These are phyloP conservation scores for Crossaster papposus DNA, from an alignment of 53 echinoderm and acorn worm genomes.

Conservation along the genomic window DNA sequence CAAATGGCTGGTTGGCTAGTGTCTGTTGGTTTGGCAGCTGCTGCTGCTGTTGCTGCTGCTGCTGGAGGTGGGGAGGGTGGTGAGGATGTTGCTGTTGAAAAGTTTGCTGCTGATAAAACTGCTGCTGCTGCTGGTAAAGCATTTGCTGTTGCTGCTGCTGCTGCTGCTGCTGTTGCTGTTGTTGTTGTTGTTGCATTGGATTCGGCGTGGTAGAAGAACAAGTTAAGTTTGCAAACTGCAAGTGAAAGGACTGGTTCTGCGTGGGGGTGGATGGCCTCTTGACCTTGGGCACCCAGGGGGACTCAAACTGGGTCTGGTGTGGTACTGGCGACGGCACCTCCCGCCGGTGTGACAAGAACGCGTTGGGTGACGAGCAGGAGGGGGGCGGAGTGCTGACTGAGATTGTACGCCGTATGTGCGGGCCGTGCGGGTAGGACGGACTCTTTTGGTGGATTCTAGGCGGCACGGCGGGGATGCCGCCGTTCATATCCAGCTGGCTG, in stretches of 20 bases:
- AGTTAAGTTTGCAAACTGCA: constrained; percentile 44
- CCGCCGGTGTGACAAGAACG: constrained; percentile 27
- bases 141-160: constrained; percentile 40
- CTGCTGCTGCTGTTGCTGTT: constrained; percentile 28
- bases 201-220: constrained; percentile 41
- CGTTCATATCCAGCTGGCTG: constrained; percentile 22
- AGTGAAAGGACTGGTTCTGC: constrained; percentile 44
- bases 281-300: constrained; percentile 43
- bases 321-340: constrained; percentile 34
- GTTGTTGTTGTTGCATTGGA: constrained; percentile 50
- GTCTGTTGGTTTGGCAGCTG: constrained; percentile 45
- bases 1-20: constrained; percentile 34
- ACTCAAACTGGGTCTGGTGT: constrained; percentile 46
- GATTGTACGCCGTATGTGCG: constrained; percentile 23
- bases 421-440: constrained; percentile 48
- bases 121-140: constrained; percentile 33
- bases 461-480: constrained; percentile 57
- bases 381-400: constrained; percentile 30
- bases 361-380: neutral
- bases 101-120: constrained; percentile 44
- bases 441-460: constrained; percentile 50
- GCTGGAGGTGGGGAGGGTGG: neutral
- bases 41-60: constrained; percentile 27
- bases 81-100: neutral
- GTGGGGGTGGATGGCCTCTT: constrained; percentile 42